Evolutionary conservation across 2,888 invertebrate species (phyloP).

Genomic region (Lathronympha strigana): DNA sequence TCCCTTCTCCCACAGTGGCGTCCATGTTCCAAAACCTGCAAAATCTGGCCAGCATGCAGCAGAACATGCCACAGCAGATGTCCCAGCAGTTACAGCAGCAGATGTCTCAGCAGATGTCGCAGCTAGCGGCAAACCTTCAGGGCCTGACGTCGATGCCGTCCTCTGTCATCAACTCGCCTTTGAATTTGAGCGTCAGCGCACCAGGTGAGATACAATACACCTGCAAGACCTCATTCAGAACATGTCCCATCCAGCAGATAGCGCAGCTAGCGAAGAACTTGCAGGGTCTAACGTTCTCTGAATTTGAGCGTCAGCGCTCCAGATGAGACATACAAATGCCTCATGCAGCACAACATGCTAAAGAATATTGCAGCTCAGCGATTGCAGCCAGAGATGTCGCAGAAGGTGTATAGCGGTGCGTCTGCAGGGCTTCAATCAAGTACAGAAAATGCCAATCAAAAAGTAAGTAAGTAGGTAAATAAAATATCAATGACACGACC

Average conservation of each 20-base stretch:
- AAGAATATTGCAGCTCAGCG: too few relatives aligned
- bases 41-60: conserved; percentile 81
- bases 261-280: background rate
- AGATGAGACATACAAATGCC: too few relatives aligned
- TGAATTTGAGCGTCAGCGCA: conserved; percentile 91
- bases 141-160: conserved; percentile 91
- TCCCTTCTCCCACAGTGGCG: conserved; percentile 84
- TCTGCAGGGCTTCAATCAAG: too few relatives aligned
- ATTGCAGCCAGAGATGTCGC: too few relatives aligned
- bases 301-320: too few relatives aligned
- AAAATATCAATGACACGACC: too few relatives aligned
- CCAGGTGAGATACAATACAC: conserved; percentile 60
- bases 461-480: too few relatives aligned
- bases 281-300: background rate
- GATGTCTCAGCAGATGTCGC: conserved; percentile 82
- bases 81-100: conserved; percentile 85
- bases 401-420: too few relatives aligned
- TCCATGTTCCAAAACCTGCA: conserved; percentile 86
- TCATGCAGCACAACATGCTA: too few relatives aligned
- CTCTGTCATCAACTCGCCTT: conserved; percentile 90
- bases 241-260: too few relatives aligned
- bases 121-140: conserved; percentile 88
- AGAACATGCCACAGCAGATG: conserved; percentile 73
- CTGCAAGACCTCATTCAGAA: too few relatives aligned
- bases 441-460: too few relatives aligned